Evolutionary conservation across 2,888 invertebrate species (phyloP), one percentile per base, ranked within the genome.

Genomic region (Sinotaia quadrata): DNA sequence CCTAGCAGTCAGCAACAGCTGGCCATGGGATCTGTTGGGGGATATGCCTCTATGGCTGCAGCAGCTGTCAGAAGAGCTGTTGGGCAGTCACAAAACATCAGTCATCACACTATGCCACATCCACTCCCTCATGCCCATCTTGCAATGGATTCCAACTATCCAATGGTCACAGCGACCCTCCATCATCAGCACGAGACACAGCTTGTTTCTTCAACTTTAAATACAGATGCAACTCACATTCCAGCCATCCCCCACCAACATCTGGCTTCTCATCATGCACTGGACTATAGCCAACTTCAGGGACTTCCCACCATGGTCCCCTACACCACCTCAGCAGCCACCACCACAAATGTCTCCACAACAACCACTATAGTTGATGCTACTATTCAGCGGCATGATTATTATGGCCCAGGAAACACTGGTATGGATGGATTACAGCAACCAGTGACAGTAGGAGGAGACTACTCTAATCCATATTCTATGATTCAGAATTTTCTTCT

Each of bases 401-500:
- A 49, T 29, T 66, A 58, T 31, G 57, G 27, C 7, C 27, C 54
- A 1, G 62, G 34, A 36, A 37, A 57, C 10, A 24, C 31, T 8
- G 37, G 47, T 18, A 18, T 34, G 37, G 51, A 49, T n/a, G 58
- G 36, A n/a, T 8, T 27, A 10, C 54, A 54, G 29, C 4, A 4
- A 12, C 57, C 33, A 36, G 36, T 27, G 27, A 31, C 41, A n/a
- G 33, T 37, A 5, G 49, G 65, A 1, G 65, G 60, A n/a, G 68
- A 72, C 66, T 68, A 69, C 63, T 67, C 58, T 36, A 72, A 66
- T 41, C 66, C 69, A 4, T 69, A 58, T 44, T 69, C 69, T 47
- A 69, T 69, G 54, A 72, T 72, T 37, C 72, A 72, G 63, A 72
- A 72, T 31, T 62, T 72, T 18, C 63, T 72, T 12, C 49, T 69